Conservation (phyloP, 2,888 invertebrate genomes). For the Halictus ligatus region DNA sequence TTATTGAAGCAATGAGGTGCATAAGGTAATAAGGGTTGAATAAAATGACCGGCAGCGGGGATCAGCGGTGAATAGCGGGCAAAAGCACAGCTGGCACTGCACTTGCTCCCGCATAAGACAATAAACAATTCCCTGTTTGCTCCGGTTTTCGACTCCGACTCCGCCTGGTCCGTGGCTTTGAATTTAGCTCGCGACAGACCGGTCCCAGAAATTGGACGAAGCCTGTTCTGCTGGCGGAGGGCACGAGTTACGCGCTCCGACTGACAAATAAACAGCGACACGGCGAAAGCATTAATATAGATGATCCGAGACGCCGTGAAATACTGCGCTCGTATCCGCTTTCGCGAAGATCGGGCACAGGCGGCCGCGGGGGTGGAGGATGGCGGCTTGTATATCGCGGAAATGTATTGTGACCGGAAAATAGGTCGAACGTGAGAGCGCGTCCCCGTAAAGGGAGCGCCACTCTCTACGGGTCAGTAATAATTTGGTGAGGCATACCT, state of each 20-base stretch:
- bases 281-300: conserved; percentile 31
- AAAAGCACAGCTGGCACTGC: no score
- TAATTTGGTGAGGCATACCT: conserved; percentile 56
- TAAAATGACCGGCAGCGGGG: no score
- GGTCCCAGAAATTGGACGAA: not conserved
- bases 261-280: conserved; percentile 5
- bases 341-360: conserved; percentile 9
- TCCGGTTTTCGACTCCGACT: not conserved
- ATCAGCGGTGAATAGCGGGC: no score
- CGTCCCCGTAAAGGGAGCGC: conserved; percentile 49
- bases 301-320: conserved; percentile 29
- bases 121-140: not conserved
- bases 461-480: conserved; percentile 51
- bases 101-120: not conserved
- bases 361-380: not conserved
- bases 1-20: no score
- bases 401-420: conserved; percentile 47
- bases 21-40: no score
- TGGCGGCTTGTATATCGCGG: not conserved
- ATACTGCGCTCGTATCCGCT: conserved; percentile 20
- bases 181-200: not conserved
- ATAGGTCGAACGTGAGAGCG: conserved; percentile 64
- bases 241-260: not conserved
- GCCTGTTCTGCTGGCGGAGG: not conserved
- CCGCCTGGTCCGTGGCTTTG: not conserved